Evolutionary conservation across 2,797 vertebrate species (phyloP).

Genomic region (Aldrovandia affinis): DNA sequence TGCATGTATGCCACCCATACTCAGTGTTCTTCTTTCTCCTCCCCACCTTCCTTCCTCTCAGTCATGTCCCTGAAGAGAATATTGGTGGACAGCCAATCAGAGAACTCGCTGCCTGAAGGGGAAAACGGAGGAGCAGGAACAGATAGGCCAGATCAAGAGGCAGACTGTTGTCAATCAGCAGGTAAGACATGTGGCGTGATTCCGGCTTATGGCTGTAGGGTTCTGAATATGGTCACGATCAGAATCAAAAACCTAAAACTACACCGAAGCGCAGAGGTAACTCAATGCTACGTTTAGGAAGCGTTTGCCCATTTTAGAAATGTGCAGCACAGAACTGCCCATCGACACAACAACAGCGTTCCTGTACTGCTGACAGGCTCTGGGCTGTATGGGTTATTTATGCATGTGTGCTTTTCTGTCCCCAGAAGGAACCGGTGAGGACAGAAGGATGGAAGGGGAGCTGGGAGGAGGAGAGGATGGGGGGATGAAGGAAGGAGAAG

Average conservation of each 20-base stretch:
- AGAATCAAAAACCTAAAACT: neutral
- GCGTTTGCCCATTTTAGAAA: neutral
- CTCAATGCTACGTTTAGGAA: neutral
- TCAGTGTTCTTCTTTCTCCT: neutral
- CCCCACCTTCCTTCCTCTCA: conserved; percentile 32
- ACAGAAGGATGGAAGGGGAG: neutral
- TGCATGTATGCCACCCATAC: neutral
- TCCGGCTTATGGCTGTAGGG: neutral
- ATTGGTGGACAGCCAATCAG: conserved; percentile 70
- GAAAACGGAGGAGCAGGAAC: conserved; percentile 59
- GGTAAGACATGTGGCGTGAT: conserved; percentile 45
- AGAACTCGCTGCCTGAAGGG: conserved; percentile 62
- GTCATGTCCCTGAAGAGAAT: conserved; percentile 80
- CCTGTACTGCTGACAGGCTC: neutral
- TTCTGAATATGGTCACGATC: too few species aligned
- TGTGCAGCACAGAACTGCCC: neutral
- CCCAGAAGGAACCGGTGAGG: conserved; percentile 43
- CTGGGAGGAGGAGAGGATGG: conserved; percentile 43
- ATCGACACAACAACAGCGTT: neutral
- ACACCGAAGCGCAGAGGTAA: neutral
- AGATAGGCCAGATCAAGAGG: conserved; percentile 45
- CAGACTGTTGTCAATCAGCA: conserved; percentile 53
- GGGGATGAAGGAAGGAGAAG: conserved; percentile 33
- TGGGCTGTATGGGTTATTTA: too few species aligned
- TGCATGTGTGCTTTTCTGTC: neutral